phyloP scores from a whole-genome alignment of 2,888 invertebrate genomes.

The Papilio elwesi region DNA sequence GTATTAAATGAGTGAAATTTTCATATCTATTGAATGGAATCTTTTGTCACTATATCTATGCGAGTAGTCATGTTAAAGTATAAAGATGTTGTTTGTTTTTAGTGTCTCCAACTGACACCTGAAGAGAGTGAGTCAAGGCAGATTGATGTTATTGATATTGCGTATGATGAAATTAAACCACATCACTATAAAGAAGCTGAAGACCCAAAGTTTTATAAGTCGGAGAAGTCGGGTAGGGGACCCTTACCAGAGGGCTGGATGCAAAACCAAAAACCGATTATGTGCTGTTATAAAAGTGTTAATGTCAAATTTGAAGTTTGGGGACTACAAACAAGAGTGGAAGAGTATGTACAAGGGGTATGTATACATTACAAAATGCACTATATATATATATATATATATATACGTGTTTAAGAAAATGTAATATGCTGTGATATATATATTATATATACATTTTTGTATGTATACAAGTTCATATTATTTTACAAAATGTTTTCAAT shows the following conservation, averaged over 20 bases:
- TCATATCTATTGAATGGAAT: too few relatives aligned
- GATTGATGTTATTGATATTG: slow-evolving; percentile 94
- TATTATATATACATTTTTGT: too few relatives aligned
- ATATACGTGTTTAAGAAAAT: too few relatives aligned
- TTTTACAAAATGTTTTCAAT: too few relatives aligned
- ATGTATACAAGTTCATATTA: too few relatives aligned
- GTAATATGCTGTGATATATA: too few relatives aligned
- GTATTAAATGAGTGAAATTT: too few relatives aligned
- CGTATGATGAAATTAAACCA: slow-evolving; percentile 92
- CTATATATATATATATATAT: too few relatives aligned
- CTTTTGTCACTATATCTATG: too few relatives aligned
- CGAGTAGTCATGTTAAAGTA: not conserved
- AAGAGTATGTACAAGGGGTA: slow-evolving; percentile 94
- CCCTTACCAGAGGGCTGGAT: slow-evolving; percentile 94
- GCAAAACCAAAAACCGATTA: slow-evolving; percentile 89
- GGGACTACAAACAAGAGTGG: slow-evolving; percentile 95
- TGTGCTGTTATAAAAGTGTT: slow-evolving; percentile 97
- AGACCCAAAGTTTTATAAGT: slow-evolving; percentile 93
- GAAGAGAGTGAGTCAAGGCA: slow-evolving; percentile 89
- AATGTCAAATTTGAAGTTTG: slow-evolving; percentile 95
- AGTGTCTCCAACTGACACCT: slow-evolving; percentile 89
- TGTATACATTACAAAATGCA: too few relatives aligned
- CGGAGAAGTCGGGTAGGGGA: slow-evolving; percentile 92
- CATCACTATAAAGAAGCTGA: slow-evolving; percentile 96
- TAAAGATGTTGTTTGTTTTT: slow-evolving; percentile 50